Conservation (phyloP, 2,113 vertebrate genomes). For the Fregata magnificens region DNA sequence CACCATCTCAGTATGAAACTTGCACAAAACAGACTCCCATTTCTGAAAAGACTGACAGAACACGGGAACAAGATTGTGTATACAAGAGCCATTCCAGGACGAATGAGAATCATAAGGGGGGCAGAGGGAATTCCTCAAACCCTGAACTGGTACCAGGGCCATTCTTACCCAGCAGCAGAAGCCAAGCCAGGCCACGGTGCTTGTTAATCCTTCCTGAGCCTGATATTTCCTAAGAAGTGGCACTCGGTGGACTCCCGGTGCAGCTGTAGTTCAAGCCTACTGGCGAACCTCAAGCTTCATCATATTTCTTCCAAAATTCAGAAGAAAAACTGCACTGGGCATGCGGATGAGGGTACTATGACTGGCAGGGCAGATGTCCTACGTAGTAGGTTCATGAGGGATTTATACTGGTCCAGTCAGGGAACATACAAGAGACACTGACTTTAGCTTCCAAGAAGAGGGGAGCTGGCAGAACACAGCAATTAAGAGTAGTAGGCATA, state of each 20-base stretch:
- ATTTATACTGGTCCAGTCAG: background rate
- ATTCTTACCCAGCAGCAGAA: background rate
- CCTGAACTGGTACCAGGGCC: background rate
- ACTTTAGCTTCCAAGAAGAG: background rate
- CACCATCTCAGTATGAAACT: background rate
- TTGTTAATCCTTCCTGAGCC: background rate
- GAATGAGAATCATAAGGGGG: background rate
- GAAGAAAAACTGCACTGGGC: background rate
- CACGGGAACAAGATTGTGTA: background rate
- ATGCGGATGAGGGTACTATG: background rate
- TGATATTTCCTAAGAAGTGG: background rate
- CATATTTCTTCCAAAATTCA: background rate
- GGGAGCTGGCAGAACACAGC: background rate
- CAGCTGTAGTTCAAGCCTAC: background rate
- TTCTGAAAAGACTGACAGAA: background rate
- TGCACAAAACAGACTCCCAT: background rate
- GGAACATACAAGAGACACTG: background rate
- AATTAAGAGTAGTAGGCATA: background rate
- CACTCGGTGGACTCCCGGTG: background rate
- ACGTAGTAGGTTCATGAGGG: fast-evolving
- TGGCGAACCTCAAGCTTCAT: background rate
- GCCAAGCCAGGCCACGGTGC: background rate
- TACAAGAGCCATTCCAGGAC: background rate
- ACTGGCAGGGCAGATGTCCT: background rate
- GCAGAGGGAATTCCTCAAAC: background rate